Percentiles rank a stretch among this genome's conserved stretches.
These are phyloP conservation scores for Phaedon cochleariae DNA, from an alignment of 2,888 invertebrate species.

Conservation along the genomic window DNA sequence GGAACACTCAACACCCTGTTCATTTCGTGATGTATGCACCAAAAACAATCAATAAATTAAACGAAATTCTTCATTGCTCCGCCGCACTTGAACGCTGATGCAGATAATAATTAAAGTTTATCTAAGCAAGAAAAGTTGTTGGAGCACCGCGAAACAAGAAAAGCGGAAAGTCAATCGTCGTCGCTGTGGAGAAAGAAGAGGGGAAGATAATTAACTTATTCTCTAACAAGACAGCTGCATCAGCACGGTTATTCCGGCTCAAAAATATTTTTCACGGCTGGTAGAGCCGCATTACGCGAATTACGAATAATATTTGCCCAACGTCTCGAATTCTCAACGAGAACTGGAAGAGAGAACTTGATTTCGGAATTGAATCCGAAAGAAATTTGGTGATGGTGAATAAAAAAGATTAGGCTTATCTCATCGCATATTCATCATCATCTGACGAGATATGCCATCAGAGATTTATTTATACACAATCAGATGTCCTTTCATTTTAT, in stretches of 20 bases:
- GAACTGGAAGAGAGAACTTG: no score
- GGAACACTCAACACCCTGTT: no score
- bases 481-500: no score
- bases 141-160: constrained; percentile 1
- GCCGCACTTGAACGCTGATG: no score
- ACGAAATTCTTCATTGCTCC: no score
- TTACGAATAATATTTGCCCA: background rate
- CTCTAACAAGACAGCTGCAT: constrained; percentile 20
- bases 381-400: no score
- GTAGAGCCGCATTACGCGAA: background rate
- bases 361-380: background rate
- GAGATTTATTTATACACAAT: no score
- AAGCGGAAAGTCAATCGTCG: constrained; percentile 17
- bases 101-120: constrained; percentile 13
- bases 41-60: no score
- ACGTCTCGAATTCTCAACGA: background rate
- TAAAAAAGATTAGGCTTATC: no score
- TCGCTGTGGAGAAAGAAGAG: constrained; percentile 16
- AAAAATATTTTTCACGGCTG: constrained; percentile 26
- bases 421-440: no score
- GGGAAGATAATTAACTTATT: constrained; percentile 29
- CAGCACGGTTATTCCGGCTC: constrained; percentile 4
- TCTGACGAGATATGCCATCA: no score
- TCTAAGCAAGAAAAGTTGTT: background rate
- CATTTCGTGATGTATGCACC: no score